Percentiles rank a stretch among this genome's conserved stretches.
Conservation (phyloP, 2,113 vertebrate genomes). For the Thermophis baileyi region DNA sequence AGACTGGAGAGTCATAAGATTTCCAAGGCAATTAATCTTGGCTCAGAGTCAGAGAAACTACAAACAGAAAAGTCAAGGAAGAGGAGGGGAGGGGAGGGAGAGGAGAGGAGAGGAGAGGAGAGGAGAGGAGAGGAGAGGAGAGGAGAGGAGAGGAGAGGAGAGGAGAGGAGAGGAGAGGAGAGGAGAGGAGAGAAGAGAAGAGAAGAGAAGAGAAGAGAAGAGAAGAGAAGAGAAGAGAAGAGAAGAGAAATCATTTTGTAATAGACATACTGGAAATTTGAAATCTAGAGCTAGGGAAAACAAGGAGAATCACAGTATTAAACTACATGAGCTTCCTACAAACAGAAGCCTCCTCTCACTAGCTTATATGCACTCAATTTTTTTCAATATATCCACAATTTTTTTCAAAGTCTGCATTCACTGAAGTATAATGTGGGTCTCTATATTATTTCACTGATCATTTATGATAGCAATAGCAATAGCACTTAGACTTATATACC, state of each 20-base stretch:
- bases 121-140: too few species aligned
- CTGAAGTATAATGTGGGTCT: not conserved
- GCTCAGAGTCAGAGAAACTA: not conserved
- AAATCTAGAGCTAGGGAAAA: not conserved
- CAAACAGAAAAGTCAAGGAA: not conserved
- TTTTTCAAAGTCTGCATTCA: not conserved
- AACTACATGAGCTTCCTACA: not conserved
- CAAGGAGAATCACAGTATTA: not conserved
- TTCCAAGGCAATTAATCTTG: not conserved
- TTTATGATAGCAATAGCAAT: too few species aligned
- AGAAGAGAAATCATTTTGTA: not conserved
- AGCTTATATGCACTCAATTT: not conserved
- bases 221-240: too few species aligned
- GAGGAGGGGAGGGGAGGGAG: accelerated
- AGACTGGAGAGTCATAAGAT: not conserved
- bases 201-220: not conserved
- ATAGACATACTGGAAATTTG: not conserved
- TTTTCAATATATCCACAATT: not conserved
- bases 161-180: too few species aligned
- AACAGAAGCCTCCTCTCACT: not conserved
- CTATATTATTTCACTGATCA: not conserved
- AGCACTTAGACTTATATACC: too few species aligned
- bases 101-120: accelerated
- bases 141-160: accelerated
- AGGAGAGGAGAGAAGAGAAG: not conserved